Evolutionary conservation across 2,888 invertebrate genomes (phyloP), one percentile per base, ranked within the genome.

Genomic region (Argynnis bischoffii): DNA sequence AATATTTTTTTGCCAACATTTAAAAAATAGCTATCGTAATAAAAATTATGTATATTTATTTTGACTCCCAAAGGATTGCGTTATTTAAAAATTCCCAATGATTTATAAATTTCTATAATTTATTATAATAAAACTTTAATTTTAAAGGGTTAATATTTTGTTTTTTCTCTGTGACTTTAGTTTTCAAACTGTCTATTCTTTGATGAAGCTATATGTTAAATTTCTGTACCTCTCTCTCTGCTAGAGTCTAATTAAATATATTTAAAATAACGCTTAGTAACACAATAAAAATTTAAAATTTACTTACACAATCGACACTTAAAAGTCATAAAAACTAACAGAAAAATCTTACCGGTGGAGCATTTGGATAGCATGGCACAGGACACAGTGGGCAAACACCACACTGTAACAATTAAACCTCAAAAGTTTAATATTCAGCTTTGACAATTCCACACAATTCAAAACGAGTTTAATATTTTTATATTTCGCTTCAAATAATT

Each of bases 151-250:
- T 31, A 6, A 35, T 35, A 6, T 35, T 35, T 35, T 35, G 6
- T 35, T 35, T 11, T 35, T 35, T 95, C 91, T 96, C 96, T 8
- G 94, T 93, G 13, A 95, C 87, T 90, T 96, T 96, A 0, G 91
- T 93, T 75, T 95, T 95, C 80, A 94, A 95, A 78, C 94, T 95
- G 75, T 95, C 95, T 81, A 95, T 95, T 0, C 95, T 93, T 68
- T 94, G 92, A 13, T 89, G 89, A 67, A 95, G 94, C 77, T 95
- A 94, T 70, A 95, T 94, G 21, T 93, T 89, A 13, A 95, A 80
- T 79, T 94, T 94, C 35, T 92, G 88, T 4, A 95, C 88, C 83
- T 95, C 94, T 73, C 87, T 93, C 73, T 95, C 94, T 0, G 90
- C 88, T 0, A 90, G 91, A 11, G 89, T 90, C 89, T 92, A 74